Evolutionary conservation across 2,797 vertebrate genomes (phyloP), one percentile per base, ranked within the genome.

Genomic region (Triplophysa bombifrons): DNA sequence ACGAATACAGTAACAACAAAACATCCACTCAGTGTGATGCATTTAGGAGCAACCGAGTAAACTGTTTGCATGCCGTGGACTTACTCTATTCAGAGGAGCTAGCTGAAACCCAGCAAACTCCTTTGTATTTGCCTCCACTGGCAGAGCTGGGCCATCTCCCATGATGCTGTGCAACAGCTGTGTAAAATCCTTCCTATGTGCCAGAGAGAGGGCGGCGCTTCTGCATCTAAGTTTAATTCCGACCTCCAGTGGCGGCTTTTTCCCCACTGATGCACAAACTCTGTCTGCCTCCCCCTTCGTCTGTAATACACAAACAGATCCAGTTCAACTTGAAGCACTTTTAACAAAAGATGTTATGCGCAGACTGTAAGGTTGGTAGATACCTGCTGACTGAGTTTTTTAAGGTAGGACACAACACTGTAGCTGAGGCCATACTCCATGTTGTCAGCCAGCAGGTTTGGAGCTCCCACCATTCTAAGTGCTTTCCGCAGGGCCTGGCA

Each of bases 351-450:
- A 12, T n/a, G 2, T 9, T 53, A 25, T 34, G 50, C 51, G 64
- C 22, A 67, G 27, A 41, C n/a, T 13, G 4, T 20, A 25, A 25
- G 12, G 34, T 38, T 41, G 34, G 13, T 14, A 51, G 4, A 10
- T 92, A 99, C 98, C 96, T 99, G 98, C 92, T 99, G 98, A 92
- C 97, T 99, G 91, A 99, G 97, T 93, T 99, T 99, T 95, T 99
- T 99, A 90, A 99, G 94, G 92, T 99, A 98, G 85, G 97, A 97
- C 91, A 97, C 98, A 88, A 99, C 94, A 86, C 96, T 99, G 92
- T 98, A 99, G 93, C 97, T 99, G 89, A 99, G 95, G 90, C 97
- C 97, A 88, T 96, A 98, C 94, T 99, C 98, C 92, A 99, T 93
- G 90, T 94, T 98, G 91, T 99, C 98, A 81, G 96, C 95, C 87